Percentiles rank a stretch among this genome's conserved stretches.
These are phyloP conservation scores for Sebastiscus tertius DNA, from an alignment of 2,797 vertebrate genomes.

Conservation along the genomic window DNA sequence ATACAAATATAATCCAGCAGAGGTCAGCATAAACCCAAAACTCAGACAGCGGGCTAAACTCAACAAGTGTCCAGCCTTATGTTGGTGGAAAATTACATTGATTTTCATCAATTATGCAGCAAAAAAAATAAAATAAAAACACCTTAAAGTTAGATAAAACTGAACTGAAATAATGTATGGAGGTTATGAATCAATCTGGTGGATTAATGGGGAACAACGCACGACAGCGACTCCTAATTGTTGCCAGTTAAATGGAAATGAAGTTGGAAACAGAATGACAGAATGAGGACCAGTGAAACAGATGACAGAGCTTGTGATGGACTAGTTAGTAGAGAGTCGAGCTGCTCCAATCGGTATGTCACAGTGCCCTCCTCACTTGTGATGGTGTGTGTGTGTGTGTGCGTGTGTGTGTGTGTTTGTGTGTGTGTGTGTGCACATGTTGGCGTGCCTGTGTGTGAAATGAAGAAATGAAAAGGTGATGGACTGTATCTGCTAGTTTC, in stretches of 20 bases:
- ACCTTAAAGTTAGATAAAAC: neutral
- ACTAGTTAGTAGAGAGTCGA: neutral
- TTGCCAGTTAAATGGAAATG: neutral
- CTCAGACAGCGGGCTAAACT: neutral
- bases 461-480: conserved; percentile 29
- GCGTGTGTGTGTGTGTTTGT: neutral
- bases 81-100: neutral
- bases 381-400: neutral
- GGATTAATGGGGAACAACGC: neutral
- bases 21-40: conserved; percentile 42
- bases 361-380: conserved; percentile 5
- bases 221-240: neutral
- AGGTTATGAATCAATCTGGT: neutral
- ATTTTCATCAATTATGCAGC: neutral
- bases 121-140: neutral
- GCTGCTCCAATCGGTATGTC: conserved; percentile 12
- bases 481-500: conserved; percentile 15
- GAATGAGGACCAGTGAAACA: neutral
- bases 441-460: conserved; percentile 8
- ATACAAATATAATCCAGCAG: conserved; percentile 42
- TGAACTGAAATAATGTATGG: neutral
- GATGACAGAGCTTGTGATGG: neutral
- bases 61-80: neutral
- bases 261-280: neutral
- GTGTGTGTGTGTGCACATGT: neutral